phyloP scores from a whole-genome alignment of 2,888 invertebrate genomes.

The Erebia aethiops region DNA sequence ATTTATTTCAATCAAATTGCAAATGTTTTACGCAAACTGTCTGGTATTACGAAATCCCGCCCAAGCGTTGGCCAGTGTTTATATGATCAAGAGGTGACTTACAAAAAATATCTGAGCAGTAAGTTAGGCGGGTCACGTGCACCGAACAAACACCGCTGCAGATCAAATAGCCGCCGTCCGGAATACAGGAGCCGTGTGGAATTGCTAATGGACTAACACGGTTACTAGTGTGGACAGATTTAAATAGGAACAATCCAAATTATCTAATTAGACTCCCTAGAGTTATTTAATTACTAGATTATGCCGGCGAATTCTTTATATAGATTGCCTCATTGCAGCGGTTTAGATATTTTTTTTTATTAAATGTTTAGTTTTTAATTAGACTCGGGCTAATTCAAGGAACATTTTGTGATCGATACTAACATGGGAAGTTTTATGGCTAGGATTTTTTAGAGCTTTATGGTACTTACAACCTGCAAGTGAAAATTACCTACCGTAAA shows the following conservation, averaged over 20 bases:
- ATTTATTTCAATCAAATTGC: neutral
- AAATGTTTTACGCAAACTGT: conserved; percentile 15
- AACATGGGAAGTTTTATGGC: no score
- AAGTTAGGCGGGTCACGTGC: conserved; percentile 56
- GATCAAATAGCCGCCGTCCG: conserved; percentile 46
- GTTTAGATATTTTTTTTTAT: no score
- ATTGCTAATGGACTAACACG: conserved; percentile 54
- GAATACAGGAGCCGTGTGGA: conserved; percentile 52
- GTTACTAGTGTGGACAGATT: conserved; percentile 24
- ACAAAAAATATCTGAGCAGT: conserved; percentile 38
- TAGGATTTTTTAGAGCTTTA: no score
- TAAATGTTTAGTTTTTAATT: no score
- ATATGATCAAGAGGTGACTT: conserved; percentile 18
- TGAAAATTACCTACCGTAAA: no score
- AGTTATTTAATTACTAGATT: no score
- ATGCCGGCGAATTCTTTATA: no score
- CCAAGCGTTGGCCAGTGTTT: conserved; percentile 1
- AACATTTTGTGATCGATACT: no score
- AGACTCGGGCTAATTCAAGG: no score
- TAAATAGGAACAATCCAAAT: conserved; percentile 19
- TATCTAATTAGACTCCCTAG: no score
- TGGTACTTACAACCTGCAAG: no score
- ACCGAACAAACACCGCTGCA: conserved; percentile 51
- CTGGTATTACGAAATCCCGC: neutral
- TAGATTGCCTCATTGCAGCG: no score